These are phyloP conservation scores for Proteles cristata DNA, from an alignment of 2,113 vertebrate species.

Conservation along the genomic window DNA sequence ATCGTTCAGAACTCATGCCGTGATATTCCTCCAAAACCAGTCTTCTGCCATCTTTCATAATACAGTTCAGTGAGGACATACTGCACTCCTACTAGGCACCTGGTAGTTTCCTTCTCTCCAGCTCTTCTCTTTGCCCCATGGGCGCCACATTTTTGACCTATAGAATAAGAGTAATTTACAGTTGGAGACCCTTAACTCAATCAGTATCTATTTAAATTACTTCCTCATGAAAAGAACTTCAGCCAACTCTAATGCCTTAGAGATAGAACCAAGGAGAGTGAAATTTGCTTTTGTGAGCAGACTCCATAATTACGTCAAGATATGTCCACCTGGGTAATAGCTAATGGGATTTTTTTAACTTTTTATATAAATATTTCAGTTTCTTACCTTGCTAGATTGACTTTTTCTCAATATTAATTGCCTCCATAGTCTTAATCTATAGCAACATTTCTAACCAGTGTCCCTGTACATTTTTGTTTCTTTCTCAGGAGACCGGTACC, in stretches of 20 bases:
- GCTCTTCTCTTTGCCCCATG: not conserved
- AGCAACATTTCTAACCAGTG: constrained; percentile 68
- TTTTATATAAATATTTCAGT: constrained; percentile 78
- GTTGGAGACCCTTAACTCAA: constrained; percentile 61
- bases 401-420: constrained; percentile 77
- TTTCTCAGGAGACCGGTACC: constrained; percentile 65
- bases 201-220: constrained; percentile 77
- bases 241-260: constrained; percentile 66
- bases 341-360: constrained; percentile 69
- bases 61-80: not conserved
- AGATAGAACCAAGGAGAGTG: constrained; percentile 70
- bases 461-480: constrained; percentile 66
- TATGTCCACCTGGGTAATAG: constrained; percentile 76
- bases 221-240: constrained; percentile 72
- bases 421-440: constrained; percentile 74
- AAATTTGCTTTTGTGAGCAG: constrained; percentile 77
- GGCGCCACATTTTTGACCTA: constrained; percentile 52
- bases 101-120: not conserved
- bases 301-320: constrained; percentile 77
- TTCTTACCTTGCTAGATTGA: constrained; percentile 72
- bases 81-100: not conserved
- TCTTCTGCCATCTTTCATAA: not conserved
- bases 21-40: too few species aligned
- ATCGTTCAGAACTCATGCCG: not conserved
- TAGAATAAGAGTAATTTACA: constrained; percentile 52